These are phyloP conservation scores for Neomonachus schauinslandi DNA, from an alignment of 2,113 vertebrate species.

Conservation along the genomic window DNA sequence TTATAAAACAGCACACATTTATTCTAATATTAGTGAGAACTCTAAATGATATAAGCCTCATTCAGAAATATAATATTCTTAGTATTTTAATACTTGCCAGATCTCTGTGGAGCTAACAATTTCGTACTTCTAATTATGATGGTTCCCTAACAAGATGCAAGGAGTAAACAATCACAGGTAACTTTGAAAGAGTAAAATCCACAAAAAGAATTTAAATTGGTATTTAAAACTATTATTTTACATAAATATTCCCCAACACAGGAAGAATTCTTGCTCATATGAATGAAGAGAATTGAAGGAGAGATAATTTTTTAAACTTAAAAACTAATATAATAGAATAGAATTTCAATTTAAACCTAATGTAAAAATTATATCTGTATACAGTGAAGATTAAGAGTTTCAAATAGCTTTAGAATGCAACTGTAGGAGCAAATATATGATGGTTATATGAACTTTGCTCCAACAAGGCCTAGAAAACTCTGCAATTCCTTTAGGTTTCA, in stretches of 20 bases:
- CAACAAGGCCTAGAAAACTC: slow-evolving; percentile 17
- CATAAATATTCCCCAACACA: background rate
- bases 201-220: slow-evolving; percentile 6
- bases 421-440: slow-evolving; percentile 13
- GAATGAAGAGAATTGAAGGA: background rate
- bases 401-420: slow-evolving; percentile 18
- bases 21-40: background rate
- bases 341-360: slow-evolving; percentile 42
- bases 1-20: background rate
- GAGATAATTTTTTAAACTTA: slow-evolving; percentile 24
- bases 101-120: slow-evolving; percentile 5
- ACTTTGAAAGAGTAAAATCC: background rate
- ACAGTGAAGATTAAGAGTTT: slow-evolving; percentile 24
- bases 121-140: background rate
- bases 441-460: background rate
- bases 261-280: slow-evolving; percentile 19
- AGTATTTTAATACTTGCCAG: background rate
- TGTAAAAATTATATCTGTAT: background rate
- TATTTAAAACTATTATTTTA: slow-evolving; percentile 26
- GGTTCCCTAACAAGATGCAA: background rate
- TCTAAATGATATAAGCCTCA: slow-evolving; percentile 5
- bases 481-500: background rate
- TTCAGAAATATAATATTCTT: background rate
- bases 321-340: background rate
- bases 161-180: background rate